Base-by-base conservation (phyloP, 1,140 invertebrate genomes). In the Diuraphis noxia region DNA sequence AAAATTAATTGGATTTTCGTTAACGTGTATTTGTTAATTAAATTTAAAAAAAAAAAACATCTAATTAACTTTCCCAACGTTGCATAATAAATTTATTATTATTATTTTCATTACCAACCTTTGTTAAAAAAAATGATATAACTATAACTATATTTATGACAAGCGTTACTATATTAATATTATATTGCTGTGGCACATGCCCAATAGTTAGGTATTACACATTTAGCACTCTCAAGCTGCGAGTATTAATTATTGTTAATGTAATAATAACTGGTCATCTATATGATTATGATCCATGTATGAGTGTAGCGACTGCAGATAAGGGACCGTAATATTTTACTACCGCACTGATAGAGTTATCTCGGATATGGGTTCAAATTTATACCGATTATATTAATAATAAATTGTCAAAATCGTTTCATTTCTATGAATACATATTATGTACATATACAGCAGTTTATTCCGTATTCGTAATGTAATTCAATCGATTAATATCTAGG, bases 331-430 rank as follows among this genome's bases (percentile, higher is more conserved):
- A 72, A 72, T 72, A 72, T 72, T 72, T 72, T 72, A 72, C 56
- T 72, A n/a, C n/a, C 56, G 56, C n/a, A 72, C 30, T 17, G 56
- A 72, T 72, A 63, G 17, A 72, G 23, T 72, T n/a, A 72, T 72
- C 56, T 72, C 13, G 30, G 30, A 72, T n/a, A n/a, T n/a, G 56
- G 56, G 56, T 72, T 72, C 30, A 72, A 72, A n/a, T 72, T 72
- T 72, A n/a, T n/a, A 72, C 56, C 56, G 56, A 72, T 72, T 72
- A n/a, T 72, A 72, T n/a, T 72, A 72, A 72, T 72, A 72, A n/a
- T n/a, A n/a, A n/a, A 72, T 72, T 72, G 56, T 72, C 56, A n/a
- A 72, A 72, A 72, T 17, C 56, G 56, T n/a, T 72, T 72, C 13
- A 17, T 72, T n/a, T 13, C 56, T n/a, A 19, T 17, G n/a, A n/a